Base-by-base conservation (phyloP, 1,140 invertebrate species). In the Xylocopa sonorina region DNA sequence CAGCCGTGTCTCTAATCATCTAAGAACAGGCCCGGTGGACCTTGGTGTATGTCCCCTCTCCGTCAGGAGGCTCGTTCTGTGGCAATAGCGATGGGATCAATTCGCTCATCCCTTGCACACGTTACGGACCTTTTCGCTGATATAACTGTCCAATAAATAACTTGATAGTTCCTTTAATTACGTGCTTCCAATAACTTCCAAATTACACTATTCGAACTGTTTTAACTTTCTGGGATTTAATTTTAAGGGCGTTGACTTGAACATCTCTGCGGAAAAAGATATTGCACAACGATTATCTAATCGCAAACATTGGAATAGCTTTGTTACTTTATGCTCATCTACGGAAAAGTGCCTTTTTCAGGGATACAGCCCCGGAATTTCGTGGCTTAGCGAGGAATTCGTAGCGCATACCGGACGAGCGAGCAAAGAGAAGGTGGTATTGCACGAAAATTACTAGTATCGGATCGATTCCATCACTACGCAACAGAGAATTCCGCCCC, bases 1-100 rank as follows among this genome's bases (percentile, higher is more conserved):
- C 89, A 88, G 89, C 88, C 80, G 79, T 89, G 87, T 89, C 88
- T 90, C 86, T 85, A 80, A 87, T 85, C 83, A 80, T 88, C 83
- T 85, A 85, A 88, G 79, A 85, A 71, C 75, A 62, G 82, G 58
- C 67, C 72, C 82, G 73, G 53, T 85, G 78, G 71, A 51, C 81
- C 71, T 67, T 67, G 50, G 46, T 83, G 51, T 75, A 68, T 69
- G 68, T 78, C 67, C 66, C 66, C 55, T 57, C 66, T n/a, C n/a
- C 67, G 32, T 48, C 67, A 27, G n/a, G 21, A 29, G 24, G 53
- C 24, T 55, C 75, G 18, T 41, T 29, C 16, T 16, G 38, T 27
- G 4, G 7, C 64, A 16, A 53, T 77, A 69, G 67, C 32, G 75
- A 71, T 71, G 55, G 66, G 12, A 29, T 46, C 58, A 79, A 46